A percentile compares a stretch with the other conserved stretches of the same genome.
phyloP scores from a whole-genome alignment of 2,888 invertebrate species.

The Cloeon dipterum region DNA sequence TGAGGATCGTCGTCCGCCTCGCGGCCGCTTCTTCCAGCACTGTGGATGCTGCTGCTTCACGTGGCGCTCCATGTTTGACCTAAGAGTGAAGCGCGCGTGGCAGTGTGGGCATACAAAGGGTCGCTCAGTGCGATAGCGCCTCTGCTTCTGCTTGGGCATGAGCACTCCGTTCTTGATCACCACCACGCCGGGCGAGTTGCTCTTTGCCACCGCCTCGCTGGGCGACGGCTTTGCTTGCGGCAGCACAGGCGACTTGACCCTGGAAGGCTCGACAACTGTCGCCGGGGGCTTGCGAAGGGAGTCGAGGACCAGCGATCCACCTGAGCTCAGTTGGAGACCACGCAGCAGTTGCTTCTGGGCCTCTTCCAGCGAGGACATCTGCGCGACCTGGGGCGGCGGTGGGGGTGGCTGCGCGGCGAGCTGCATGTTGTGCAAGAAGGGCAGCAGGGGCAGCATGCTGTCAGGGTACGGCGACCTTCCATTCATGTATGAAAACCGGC shows the following conservation, averaged over 20 bases:
- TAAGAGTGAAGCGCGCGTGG: slow-evolving; percentile 66
- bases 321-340: slow-evolving; percentile 43
- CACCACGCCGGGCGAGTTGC: slow-evolving; percentile 38
- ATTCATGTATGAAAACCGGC: slow-evolving; percentile 7
- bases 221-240: neutral
- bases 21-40: slow-evolving; percentile 60
- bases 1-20: slow-evolving; percentile 17
- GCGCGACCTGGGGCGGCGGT: slow-evolving; percentile 3
- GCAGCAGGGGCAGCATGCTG: slow-evolving; percentile 28
- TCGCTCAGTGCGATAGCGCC: slow-evolving; percentile 70
- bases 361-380: slow-evolving; percentile 25
- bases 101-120: slow-evolving; percentile 83
- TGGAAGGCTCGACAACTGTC: slow-evolving; percentile 1
- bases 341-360: slow-evolving; percentile 39
- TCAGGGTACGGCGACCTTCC: slow-evolving; percentile 24
- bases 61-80: slow-evolving; percentile 89
- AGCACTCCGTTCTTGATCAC: slow-evolving; percentile 74
- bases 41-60: slow-evolving; percentile 87
- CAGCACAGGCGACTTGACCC: neutral
- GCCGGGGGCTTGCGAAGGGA: slow-evolving; percentile 2
- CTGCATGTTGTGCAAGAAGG: neutral
- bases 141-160: slow-evolving; percentile 79
- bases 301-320: slow-evolving; percentile 31
- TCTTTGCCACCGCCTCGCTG: slow-evolving; percentile 11
- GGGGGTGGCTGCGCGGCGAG: neutral